Percentiles rank a stretch among this genome's conserved stretches.
These are phyloP conservation scores for Margaritifera margaritifera DNA, from an alignment of 2,888 invertebrate species.

Conservation along the genomic window DNA sequence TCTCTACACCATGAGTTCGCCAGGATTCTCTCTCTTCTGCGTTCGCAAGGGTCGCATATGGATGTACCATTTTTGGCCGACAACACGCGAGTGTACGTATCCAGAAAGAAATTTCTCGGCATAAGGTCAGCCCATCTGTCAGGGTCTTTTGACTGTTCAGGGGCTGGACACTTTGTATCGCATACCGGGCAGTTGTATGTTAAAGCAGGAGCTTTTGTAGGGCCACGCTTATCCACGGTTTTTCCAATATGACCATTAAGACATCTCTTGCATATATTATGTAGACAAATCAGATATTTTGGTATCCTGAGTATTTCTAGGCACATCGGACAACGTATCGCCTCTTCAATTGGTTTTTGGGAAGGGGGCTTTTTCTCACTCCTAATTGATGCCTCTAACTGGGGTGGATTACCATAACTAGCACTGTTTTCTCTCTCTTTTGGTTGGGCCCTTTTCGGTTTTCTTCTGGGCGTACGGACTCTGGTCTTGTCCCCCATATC, in stretches of 20 bases:
- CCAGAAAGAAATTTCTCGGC: constrained; percentile 33
- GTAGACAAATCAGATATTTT: constrained; percentile 31
- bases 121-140: constrained; percentile 34
- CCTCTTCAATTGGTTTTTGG: constrained; percentile 4
- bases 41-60: constrained; percentile 27
- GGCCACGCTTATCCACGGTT: constrained; percentile 14
- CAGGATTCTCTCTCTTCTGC: constrained; percentile 27
- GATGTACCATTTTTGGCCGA: constrained; percentile 25
- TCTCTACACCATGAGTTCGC: constrained; percentile 38
- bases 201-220: constrained; percentile 9
- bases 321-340: constrained; percentile 30
- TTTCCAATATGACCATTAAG: constrained; percentile 25
- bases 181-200: constrained; percentile 32
- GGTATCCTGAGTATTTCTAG: constrained; percentile 24
- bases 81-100: constrained; percentile 29
- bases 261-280: constrained; percentile 32
- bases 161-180: constrained; percentile 15
- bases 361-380: neutral
- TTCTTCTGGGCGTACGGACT: too few species aligned
- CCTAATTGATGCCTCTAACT: constrained; percentile 1
- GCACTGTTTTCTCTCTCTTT: too few species aligned
- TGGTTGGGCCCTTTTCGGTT: too few species aligned
- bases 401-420: too few species aligned
- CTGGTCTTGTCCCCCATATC: too few species aligned
- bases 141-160: constrained; percentile 12